Conservation (phyloP, 2,113 vertebrate species). For the Corapipo altera region DNA sequence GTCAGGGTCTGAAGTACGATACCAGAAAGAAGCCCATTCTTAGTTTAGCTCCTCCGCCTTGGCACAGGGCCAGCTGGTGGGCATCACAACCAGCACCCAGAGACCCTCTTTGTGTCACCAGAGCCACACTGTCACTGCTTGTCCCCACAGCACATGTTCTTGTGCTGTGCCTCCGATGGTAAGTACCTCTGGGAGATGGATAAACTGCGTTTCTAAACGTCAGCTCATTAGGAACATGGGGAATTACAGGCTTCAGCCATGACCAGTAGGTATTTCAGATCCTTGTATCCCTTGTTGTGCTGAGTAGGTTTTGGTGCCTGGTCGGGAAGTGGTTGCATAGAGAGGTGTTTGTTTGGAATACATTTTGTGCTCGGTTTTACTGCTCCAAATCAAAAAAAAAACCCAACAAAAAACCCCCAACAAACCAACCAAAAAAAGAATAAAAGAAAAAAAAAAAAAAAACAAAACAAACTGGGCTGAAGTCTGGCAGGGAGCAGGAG, state of each 20-base stretch:
- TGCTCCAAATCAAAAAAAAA: not conserved
- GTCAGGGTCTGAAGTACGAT: constrained; percentile 63
- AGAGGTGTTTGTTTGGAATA: constrained; percentile 19
- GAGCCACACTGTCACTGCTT: accelerated
- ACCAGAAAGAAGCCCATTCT: not conserved
- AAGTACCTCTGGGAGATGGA: not conserved
- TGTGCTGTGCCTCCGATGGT: accelerated
- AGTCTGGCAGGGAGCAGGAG: not conserved
- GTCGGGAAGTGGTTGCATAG: not conserved
- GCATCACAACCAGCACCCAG: not conserved
- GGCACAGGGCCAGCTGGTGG: not conserved
- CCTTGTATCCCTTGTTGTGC: constrained; percentile 50
- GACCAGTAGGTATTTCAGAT: constrained; percentile 65
- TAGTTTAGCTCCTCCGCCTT: not conserved
- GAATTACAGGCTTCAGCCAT: constrained; percentile 2
- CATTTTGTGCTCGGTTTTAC: constrained; percentile 57
- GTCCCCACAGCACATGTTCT: accelerated
- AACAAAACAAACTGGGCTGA: not conserved
- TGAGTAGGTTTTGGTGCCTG: not conserved
- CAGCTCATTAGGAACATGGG: accelerated
- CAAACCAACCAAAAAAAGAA: not conserved
- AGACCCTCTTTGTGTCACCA: not conserved
- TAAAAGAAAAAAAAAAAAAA: not conserved
- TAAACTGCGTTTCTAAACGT: accelerated
- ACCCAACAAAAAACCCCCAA: not conserved